phyloP scores from a whole-genome alignment of 2,113 vertebrate species.

The Acrocephalus kingi region DNA sequence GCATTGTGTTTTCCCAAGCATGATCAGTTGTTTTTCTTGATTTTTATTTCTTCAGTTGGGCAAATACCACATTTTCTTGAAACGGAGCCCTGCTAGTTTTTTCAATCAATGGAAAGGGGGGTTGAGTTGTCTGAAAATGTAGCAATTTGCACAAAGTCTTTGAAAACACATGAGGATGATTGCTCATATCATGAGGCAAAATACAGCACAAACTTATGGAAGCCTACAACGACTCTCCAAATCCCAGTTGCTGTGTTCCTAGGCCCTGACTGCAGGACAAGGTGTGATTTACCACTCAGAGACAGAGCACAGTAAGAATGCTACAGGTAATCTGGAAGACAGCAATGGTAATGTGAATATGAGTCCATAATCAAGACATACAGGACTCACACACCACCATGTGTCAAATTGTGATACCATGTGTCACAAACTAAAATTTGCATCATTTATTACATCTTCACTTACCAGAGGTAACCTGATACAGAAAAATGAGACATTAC shows the following conservation, averaged over 20 bases:
- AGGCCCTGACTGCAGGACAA: not conserved
- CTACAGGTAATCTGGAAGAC: not conserved
- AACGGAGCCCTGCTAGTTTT: not conserved
- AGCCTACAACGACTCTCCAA: not conserved
- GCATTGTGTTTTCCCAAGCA: not conserved
- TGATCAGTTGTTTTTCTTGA: not conserved
- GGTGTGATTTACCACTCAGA: not conserved
- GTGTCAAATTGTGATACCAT: no score
- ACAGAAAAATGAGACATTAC: not conserved
- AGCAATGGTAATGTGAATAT: not conserved
- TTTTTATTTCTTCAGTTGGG: not conserved
- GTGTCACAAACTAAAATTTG: not conserved
- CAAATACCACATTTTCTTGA: not conserved
- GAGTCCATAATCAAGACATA: not conserved
- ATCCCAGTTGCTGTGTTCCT: not conserved
- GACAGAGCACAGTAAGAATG: not conserved
- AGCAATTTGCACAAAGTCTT: not conserved
- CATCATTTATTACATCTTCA: not conserved
- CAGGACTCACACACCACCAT: not conserved
- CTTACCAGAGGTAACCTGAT: not conserved
- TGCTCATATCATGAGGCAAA: not conserved
- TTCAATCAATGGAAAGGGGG: not conserved
- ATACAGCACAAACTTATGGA: not conserved
- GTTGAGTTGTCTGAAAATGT: not conserved
- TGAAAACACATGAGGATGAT: not conserved